A percentile compares a stretch with the other conserved stretches of the same genome.
These are phyloP conservation scores for Drosophila nr. medialis DNA, from an alignment of 2,888 invertebrate species.

Conservation along the genomic window DNA sequence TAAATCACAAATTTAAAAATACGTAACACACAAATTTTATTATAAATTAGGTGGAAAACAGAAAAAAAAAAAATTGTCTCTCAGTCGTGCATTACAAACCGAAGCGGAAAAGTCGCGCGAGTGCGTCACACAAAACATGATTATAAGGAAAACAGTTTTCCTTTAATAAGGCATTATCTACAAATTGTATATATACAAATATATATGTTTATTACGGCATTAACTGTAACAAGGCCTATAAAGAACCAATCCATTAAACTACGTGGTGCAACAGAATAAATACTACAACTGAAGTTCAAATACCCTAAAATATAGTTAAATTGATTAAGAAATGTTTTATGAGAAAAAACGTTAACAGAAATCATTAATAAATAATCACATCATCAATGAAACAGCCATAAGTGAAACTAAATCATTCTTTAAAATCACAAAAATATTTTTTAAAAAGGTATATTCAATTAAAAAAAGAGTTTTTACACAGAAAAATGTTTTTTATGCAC, in stretches of 20 bases:
- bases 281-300: neutral
- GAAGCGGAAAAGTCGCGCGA: conserved; percentile 20
- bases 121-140: conserved; percentile 15
- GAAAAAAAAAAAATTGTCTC: conserved; percentile 13
- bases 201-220: conserved; percentile 37
- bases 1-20: conserved; percentile 72
- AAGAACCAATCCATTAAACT: conserved; percentile 27
- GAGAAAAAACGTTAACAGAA: neutral
- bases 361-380: neutral
- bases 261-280: neutral
- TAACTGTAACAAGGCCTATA: conserved; percentile 29
- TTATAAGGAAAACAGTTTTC: conserved; percentile 10
- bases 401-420: neutral
- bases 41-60: conserved; percentile 56
- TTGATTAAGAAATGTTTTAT: neutral
- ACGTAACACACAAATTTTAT: conserved; percentile 65
- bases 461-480: neutral
- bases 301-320: neutral
- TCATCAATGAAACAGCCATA: neutral
- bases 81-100: conserved; percentile 37
- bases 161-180: conserved; percentile 30
- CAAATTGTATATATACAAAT: neutral
- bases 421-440: neutral
- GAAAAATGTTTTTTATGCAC: neutral
- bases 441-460: neutral